Conservation (phyloP, 1,140 invertebrate genomes). For the Drosophila sproati region DNA sequence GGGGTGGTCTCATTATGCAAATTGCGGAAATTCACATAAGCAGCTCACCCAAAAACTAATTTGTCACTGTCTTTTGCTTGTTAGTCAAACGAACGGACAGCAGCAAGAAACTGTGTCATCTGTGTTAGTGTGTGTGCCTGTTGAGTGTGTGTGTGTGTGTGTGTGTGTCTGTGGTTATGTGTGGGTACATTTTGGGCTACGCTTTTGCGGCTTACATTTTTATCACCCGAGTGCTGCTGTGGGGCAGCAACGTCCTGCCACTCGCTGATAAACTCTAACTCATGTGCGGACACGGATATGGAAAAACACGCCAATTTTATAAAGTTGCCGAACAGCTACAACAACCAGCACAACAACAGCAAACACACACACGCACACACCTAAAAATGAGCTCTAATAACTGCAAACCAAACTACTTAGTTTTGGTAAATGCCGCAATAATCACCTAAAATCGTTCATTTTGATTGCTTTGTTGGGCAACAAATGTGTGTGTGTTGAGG, state of each 20-base stretch:
- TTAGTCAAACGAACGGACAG: constrained; percentile 69
- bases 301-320: constrained; percentile 73
- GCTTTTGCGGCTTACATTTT: constrained; percentile 79
- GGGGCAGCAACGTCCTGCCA: constrained; percentile 47
- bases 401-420: constrained; percentile 22
- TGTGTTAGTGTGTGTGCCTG: background rate
- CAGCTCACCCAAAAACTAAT: constrained; percentile 81
- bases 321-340: constrained; percentile 60
- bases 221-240: constrained; percentile 63
- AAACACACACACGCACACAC: constrained; percentile 6
- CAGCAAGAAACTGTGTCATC: constrained; percentile 30
- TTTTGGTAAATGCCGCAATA: constrained; percentile 20
- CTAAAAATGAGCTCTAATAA: constrained; percentile 26
- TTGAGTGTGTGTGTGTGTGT: constrained; percentile 3
- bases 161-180: constrained; percentile 11
- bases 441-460: constrained; percentile 11
- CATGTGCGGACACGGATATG: constrained; percentile 32
- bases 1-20: constrained; percentile 69
- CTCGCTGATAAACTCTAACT: constrained; percentile 70
- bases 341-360: constrained; percentile 14
- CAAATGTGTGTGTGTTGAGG: background rate
- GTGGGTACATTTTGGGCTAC: constrained; percentile 44
- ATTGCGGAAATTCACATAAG: constrained; percentile 82
- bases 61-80: constrained; percentile 82
- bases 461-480: constrained; percentile 33